Base-by-base conservation (phyloP, 1,140 invertebrate genomes). In the Cotesia glomerata region DNA sequence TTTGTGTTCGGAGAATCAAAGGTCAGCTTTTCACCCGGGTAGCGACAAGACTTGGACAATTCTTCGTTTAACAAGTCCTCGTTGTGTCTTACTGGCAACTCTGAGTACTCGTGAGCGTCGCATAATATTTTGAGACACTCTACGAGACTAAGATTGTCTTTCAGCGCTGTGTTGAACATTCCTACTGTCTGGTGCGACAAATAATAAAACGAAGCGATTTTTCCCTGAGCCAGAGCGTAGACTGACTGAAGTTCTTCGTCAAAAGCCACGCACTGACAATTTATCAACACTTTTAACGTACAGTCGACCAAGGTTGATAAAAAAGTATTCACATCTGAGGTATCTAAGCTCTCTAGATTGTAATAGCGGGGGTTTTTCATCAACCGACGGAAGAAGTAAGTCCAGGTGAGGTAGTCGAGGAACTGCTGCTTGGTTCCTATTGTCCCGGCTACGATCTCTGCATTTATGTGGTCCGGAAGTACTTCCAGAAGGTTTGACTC, bases 391-490 rank as follows among this genome's bases (percentile, higher is more conserved):
- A 98, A 99, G 86, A 99, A 98, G 82, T 98, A 99, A 0, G 98
- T 99, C 95, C 97, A 99, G 0, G 98, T 98, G 35, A 99, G 89
- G 87, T 99, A 99, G 84, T 99, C 97, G 59, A 99, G 88, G 14
- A 97, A 94, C 74, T 98, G 95, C 84, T 98, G 95, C 85, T 97
- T 98, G 0, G 91, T 94, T 75, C 91, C 90, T 35, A 99, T 95
- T 0, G 97, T 99, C 77, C 94, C 96, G n/a, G 96, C 94, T 3
- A 93, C 92, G 72, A 99, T 95, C 89, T 99, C 98, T 2, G 98
- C 98, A 88, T 99, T 99, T 59, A 99, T 89, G 86, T 99, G 98
- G 86, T 99, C 98, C 0, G 97, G 91, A 11, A 99, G 84, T 0
- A 98, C 97, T 68, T 92, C 90, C 5, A 99, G 85, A 13, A 99